Evolutionary conservation across 1,140 invertebrate genomes (phyloP), one percentile per base, ranked within the genome.

Genomic region (Drosophila watanabei): DNA sequence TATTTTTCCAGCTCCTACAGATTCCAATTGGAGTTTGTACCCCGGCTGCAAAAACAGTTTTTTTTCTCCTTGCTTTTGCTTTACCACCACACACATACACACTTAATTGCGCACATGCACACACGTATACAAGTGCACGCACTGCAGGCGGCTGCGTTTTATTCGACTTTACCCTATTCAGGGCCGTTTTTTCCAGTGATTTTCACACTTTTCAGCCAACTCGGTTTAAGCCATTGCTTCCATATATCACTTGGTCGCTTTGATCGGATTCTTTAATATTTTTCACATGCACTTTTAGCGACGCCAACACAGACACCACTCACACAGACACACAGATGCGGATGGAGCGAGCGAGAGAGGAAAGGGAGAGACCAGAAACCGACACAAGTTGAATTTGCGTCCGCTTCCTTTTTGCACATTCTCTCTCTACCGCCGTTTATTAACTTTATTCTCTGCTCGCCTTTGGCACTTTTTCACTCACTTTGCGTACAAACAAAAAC

Each of bases 21-120:
- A 77, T 71, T 84, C 62, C 64, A 84, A 84, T 84, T 84, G 82
- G 82, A 84, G 84, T 85, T 84, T 85, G 82, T 77, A 85, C 77
- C 66, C 78, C 82, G 79, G 61, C 66, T 48, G 66, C 70, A 59
- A 75, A 68, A 43, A 59, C 43, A 16, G 68, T 66, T 75, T 54
- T 68, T 65, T 79, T 84, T 72, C 24, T 49, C 14, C 48, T 52
- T 48, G 52, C 51, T 63, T 68, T 54, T 54, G 48, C 48, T 41
- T 70, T 51, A 41, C 63, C 51, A 46, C 39, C 49, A 58, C 57
- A 70, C 51, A 75, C 59, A 63, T n/a, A 61, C 59, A 66, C 57
- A 60, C 33, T 24, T 56, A 37, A 24, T 56, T 56, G 52, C 18
- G 52, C 45, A 52, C n/a, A 54, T 58, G 56, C 56, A 61, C 35